Conservation (phyloP, 2,797 vertebrate species). For the Eremophila alpestris region DNA sequence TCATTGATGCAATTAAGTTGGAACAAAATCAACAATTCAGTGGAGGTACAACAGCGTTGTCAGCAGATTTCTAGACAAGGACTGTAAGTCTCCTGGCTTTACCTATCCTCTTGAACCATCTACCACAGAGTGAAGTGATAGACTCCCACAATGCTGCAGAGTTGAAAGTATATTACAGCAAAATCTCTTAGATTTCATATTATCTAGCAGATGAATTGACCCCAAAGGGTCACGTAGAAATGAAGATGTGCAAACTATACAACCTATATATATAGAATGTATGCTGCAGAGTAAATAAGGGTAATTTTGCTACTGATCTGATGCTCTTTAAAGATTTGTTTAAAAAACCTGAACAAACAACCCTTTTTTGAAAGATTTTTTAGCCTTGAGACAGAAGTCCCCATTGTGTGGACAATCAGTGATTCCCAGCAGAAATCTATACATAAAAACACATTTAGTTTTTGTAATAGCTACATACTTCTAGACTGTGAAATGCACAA, state of each 20-base stretch:
- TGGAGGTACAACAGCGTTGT: not conserved
- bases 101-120: not conserved
- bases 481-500: not conserved
- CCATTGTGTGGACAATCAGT: not conserved
- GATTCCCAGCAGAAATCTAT: not conserved
- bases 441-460: not conserved
- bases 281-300: not conserved
- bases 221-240: not conserved
- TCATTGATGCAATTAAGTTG: not conserved
- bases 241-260: not conserved
- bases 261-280: not conserved
- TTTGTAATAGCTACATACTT: not conserved
- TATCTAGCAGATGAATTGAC: not conserved
- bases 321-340: not conserved
- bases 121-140: not conserved
- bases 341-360: not conserved
- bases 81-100: not conserved
- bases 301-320: not conserved
- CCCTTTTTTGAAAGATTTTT: not conserved
- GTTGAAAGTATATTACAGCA: not conserved
- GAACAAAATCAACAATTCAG: not conserved
- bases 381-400: not conserved
- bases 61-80: not conserved
- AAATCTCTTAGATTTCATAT: not conserved
- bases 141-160: not conserved